These are phyloP conservation scores for Hermetia illucens DNA, from an alignment of 1,140 invertebrate genomes.

Conservation along the genomic window DNA sequence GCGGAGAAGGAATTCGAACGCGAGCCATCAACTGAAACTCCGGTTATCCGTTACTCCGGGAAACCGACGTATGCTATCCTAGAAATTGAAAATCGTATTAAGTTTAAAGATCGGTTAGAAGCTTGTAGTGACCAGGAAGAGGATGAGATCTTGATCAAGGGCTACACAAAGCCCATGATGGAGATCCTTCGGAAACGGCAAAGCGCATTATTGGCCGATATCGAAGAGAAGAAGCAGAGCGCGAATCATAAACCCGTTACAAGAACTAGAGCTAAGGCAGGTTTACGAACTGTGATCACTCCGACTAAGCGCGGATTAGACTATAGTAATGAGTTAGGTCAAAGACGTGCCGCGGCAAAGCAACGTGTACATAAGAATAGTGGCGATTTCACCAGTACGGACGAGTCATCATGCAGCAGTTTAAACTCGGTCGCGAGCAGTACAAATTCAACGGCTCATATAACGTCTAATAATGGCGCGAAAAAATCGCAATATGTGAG, in stretches of 20 bases:
- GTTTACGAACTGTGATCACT: conserved; percentile 1
- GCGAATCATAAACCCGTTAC: not conserved
- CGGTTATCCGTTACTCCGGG: conserved; percentile 15
- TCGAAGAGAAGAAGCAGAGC: not conserved
- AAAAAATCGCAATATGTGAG: too few relatives aligned
- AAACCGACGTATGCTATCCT: conserved; percentile 28
- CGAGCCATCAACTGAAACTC: conserved; percentile 8
- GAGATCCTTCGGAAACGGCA: conserved; percentile 5
- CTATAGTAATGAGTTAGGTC: not conserved
- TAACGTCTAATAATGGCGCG: not conserved
- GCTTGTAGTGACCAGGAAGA: not conserved
- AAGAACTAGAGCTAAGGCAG: not conserved
- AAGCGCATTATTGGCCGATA: not conserved
- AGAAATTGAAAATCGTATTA: conserved; percentile 15
- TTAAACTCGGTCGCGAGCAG: not conserved
- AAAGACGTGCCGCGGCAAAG: not conserved
- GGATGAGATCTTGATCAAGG: conserved; percentile 4
- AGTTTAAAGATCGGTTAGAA: conserved; percentile 5
- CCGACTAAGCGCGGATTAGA: not conserved
- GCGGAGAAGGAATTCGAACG: conserved; percentile 29
- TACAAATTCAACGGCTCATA: not conserved
- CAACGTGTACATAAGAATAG: not conserved
- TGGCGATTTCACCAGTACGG: not conserved
- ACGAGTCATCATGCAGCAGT: conserved; percentile 4
- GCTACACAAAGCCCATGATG: conserved; percentile 7